Percentiles rank a stretch among this genome's conserved stretches.
phyloP scores from a whole-genome alignment of 2,888 invertebrate species.

The Cheilosia pagana region DNA sequence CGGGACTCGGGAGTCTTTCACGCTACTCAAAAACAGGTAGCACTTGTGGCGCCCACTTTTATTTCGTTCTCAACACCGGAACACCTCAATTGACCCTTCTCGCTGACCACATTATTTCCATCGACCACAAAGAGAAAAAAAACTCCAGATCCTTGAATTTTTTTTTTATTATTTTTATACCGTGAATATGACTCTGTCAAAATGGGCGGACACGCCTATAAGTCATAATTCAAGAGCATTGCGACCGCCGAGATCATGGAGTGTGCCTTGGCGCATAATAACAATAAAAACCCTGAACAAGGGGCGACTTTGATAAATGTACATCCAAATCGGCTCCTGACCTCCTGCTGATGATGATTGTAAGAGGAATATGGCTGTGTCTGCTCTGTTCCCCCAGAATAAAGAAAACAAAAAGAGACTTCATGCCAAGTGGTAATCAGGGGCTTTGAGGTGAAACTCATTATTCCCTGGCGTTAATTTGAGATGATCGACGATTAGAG shows the following conservation, averaged over 20 bases:
- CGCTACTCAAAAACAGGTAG: constrained; percentile 51
- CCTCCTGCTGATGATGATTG: constrained; percentile 55
- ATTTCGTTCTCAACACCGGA: constrained; percentile 27
- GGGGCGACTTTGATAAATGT: constrained; percentile 53
- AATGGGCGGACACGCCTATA: constrained; percentile 68
- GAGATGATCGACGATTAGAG: constrained; percentile 49
- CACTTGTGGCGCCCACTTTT: constrained; percentile 48
- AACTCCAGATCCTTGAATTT: constrained; percentile 34
- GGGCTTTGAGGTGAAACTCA: constrained; percentile 56
- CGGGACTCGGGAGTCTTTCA: constrained; percentile 1
- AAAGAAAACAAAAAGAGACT: constrained; percentile 20
- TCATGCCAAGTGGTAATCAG: constrained; percentile 54
- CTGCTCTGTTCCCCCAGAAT: background rate
- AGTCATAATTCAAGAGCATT: constrained; percentile 60
- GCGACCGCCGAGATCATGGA: constrained; percentile 23
- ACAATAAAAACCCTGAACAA: constrained; percentile 62
- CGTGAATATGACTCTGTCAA: constrained; percentile 69
- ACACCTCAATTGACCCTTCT: constrained; percentile 69
- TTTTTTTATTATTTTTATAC: constrained; percentile 33
- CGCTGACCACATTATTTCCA: constrained; percentile 16
- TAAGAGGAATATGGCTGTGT: constrained; percentile 14
- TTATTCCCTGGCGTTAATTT: constrained; percentile 66
- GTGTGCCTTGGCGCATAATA: constrained; percentile 41
- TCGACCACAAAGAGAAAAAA: constrained; percentile 2
- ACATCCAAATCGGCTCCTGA: constrained; percentile 59